A percentile compares a stretch with the other conserved stretches of the same genome.
phyloP scores from a whole-genome alignment of 2,888 invertebrate genomes.

The Erebia aethiops region DNA sequence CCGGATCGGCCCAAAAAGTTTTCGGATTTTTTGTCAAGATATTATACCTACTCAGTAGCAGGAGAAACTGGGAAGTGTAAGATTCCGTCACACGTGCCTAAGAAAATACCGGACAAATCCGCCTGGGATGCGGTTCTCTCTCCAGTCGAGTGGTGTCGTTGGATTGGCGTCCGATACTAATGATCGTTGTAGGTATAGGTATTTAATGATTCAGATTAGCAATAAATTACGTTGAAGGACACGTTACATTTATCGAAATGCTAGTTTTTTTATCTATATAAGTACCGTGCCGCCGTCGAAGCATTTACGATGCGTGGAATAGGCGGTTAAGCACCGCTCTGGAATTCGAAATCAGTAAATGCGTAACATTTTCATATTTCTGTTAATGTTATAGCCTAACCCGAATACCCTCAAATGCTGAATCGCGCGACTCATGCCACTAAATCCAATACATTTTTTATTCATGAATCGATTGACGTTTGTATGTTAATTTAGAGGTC shows the following conservation, averaged over 20 bases:
- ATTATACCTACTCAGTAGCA: too few relatives aligned
- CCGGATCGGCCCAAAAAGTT: too few relatives aligned
- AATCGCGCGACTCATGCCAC: conserved; percentile 75
- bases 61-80: too few relatives aligned
- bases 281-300: background rate
- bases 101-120: too few relatives aligned
- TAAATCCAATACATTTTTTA: conserved; percentile 84
- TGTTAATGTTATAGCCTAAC: conserved; percentile 68
- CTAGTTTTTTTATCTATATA: too few relatives aligned
- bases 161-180: too few relatives aligned
- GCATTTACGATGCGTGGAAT: conserved; percentile 20
- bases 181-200: too few relatives aligned
- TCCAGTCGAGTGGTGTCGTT: too few relatives aligned
- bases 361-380: conserved; percentile 65
- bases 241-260: background rate
- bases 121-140: too few relatives aligned
- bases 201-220: too few relatives aligned
- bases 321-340: conserved; percentile 6
- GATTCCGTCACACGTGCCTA: too few relatives aligned
- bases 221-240: background rate
- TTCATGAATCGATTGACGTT: conserved; percentile 83
- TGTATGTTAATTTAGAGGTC: conserved; percentile 82
- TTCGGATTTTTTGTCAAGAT: too few relatives aligned
- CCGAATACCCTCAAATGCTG: conserved; percentile 38
- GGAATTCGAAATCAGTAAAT: conserved; percentile 43